Evolutionary conservation across 2,888 invertebrate species (phyloP).

Genomic region (Caenorhabditis sp.): DNA sequence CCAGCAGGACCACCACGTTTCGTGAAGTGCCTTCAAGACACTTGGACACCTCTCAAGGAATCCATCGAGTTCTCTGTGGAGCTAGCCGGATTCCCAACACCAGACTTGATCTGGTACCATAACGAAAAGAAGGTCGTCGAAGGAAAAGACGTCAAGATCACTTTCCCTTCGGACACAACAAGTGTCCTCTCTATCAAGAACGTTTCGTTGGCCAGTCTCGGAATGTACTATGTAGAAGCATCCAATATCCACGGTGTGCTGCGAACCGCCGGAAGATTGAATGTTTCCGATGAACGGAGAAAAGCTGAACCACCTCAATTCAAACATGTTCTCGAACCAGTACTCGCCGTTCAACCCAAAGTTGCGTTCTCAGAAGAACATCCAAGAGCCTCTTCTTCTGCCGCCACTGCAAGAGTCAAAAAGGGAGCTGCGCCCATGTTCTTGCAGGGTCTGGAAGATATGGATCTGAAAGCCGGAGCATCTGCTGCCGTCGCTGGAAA

Average conservation of each 20-base stretch:
- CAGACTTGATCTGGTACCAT: slow-evolving; percentile 80
- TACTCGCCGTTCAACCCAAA: slow-evolving; percentile 69
- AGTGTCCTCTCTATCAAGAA: slow-evolving; percentile 74
- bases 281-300: slow-evolving; percentile 71
- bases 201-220: slow-evolving; percentile 74
- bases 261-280: slow-evolving; percentile 75
- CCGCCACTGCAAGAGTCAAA: slow-evolving; percentile 66
- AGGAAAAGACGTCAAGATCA: slow-evolving; percentile 72
- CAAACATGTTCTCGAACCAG: slow-evolving; percentile 66
- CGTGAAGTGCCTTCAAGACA: slow-evolving; percentile 79
- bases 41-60: slow-evolving; percentile 77
- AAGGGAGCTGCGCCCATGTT: slow-evolving; percentile 80
- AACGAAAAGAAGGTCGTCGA: slow-evolving; percentile 76
- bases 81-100: slow-evolving; percentile 78
- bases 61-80: slow-evolving; percentile 76
- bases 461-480: slow-evolving; percentile 82
- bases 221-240: slow-evolving; percentile 79
- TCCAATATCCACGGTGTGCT: slow-evolving; percentile 81
- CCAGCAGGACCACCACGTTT: slow-evolving; percentile 80
- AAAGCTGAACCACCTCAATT: slow-evolving; percentile 75
- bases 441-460: slow-evolving; percentile 81
- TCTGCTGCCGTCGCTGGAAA: slow-evolving; percentile 82
- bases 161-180: slow-evolving; percentile 70
- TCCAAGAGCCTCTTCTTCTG: slow-evolving; percentile 62
- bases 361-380: slow-evolving; percentile 73